These are phyloP conservation scores for Lagopus muta DNA, from an alignment of 2,113 vertebrate species.

Conservation along the genomic window DNA sequence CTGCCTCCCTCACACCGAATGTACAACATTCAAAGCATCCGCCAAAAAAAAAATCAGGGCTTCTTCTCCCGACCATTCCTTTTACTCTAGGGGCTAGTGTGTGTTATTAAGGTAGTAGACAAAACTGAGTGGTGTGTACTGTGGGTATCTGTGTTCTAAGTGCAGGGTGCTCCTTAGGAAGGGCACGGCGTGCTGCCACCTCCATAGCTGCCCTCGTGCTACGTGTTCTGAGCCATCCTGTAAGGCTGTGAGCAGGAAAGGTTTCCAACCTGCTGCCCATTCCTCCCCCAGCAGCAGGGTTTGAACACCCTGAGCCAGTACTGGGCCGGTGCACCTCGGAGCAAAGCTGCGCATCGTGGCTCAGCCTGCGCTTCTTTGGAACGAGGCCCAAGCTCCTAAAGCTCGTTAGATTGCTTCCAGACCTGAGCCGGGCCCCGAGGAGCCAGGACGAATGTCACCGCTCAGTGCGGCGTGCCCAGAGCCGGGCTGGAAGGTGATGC, in stretches of 20 bases:
- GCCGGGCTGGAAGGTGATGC: background rate
- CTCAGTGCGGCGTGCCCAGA: background rate
- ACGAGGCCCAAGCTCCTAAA: conserved; percentile 56
- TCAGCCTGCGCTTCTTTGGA: conserved; percentile 1
- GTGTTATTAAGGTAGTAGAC: background rate
- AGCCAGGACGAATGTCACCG: conserved; percentile 41
- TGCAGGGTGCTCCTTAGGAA: background rate
- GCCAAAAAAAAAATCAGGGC: background rate
- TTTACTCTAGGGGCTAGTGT: background rate
- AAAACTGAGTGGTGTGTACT: background rate
- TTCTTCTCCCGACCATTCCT: background rate
- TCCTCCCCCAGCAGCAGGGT: background rate
- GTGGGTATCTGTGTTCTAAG: background rate
- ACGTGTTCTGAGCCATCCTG: background rate
- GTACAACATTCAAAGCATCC: background rate
- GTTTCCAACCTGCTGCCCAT: background rate
- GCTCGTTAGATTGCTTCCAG: conserved; percentile 53
- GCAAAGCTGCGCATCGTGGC: background rate
- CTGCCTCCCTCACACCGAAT: background rate
- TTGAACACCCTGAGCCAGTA: background rate
- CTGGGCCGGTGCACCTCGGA: background rate
- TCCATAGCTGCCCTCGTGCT: conserved; percentile 15
- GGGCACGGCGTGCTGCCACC: background rate
- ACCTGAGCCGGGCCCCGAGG: conserved; percentile 3
- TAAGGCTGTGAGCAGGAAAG: background rate